Evolutionary conservation across 2,797 vertebrate species (phyloP), one percentile per base, ranked within the genome.

Genomic region (Chlorospingus flavigularis): DNA sequence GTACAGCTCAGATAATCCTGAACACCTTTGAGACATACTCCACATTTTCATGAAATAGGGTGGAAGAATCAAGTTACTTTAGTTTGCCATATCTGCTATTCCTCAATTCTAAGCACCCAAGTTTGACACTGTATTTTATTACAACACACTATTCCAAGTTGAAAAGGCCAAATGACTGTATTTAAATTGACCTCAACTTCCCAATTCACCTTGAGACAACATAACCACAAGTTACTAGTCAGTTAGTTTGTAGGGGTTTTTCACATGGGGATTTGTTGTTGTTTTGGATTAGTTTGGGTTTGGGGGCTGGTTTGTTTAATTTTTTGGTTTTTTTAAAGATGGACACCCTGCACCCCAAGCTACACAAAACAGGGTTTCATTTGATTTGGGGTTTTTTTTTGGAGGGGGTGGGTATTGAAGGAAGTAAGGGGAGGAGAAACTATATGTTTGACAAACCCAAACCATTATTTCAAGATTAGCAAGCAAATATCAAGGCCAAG

Each of bases 281-380:
- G 11, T 4, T 30, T 57, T 13, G 3, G 10, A 25, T 62, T 43
- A 10, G 37, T 50, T 62, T 26, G 35, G 18, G 13, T 6, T 21
- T 35, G 14, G 13, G 9, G 4, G 30, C 19, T 26, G 18, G 25
- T 39, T 31, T 28, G 17, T 7, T n/a, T n/a, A 12, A 8, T 12
- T 45, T 14, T 21, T 33, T 16, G 15, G 5, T 3, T 35, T 25
- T 78, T 74, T 24, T 17, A 6, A 9, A 50, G n/a, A 70, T 31
- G 21, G 43, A 39, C n/a, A 51, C 6, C 2, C 14, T 0, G 0
- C 1, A 33, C 3, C 9, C 7, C 25, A 51, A 58, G 35, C 20
- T 72, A 76, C 42, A 53, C 6, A 60, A 63, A 68, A 51, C 3
- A 39, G 10, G 5, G 7, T 20, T 66, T 54, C 2, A 26, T 62